A percentile compares a stretch with the other conserved stretches of the same genome.
Conservation (phyloP, 2,888 invertebrate genomes). For the Conistra vaccinii region DNA sequence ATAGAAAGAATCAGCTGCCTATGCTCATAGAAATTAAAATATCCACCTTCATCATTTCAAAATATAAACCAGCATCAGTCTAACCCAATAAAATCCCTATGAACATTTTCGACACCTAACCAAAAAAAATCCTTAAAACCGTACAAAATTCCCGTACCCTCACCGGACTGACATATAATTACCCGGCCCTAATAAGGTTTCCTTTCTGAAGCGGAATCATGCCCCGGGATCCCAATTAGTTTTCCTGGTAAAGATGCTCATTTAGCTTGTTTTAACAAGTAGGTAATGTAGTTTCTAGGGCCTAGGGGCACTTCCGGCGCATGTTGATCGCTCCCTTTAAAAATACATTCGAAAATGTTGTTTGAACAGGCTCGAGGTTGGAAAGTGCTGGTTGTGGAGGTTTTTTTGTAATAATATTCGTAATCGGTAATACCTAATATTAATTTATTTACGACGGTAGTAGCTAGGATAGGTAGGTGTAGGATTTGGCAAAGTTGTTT, state of each 20-base stretch:
- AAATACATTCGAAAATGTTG: slow-evolving; percentile 44
- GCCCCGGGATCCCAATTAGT: slow-evolving; percentile 62
- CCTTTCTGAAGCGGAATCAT: slow-evolving; percentile 53
- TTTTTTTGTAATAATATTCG: no score
- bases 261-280: slow-evolving; percentile 64
- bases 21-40: background rate
- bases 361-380: background rate
- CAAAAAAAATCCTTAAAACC: slow-evolving; percentile 28
- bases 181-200: slow-evolving; percentile 59
- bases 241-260: slow-evolving; percentile 55
- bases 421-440: background rate
- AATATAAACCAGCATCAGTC: background rate
- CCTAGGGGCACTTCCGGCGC: slow-evolving; percentile 22
- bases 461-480: no score
- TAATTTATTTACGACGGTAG: background rate
- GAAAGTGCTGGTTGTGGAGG: no score
- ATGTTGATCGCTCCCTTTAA: slow-evolving; percentile 37
- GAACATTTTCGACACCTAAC: background rate
- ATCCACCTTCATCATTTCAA: background rate
- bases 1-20: background rate
- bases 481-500: background rate
- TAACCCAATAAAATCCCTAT: slow-evolving; percentile 6
- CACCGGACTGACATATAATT: slow-evolving; percentile 62
- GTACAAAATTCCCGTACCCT: slow-evolving; percentile 8
- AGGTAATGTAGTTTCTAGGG: slow-evolving; percentile 55